These are phyloP conservation scores for Caretta caretta DNA, from an alignment of 2,113 vertebrate species.

Conservation along the genomic window DNA sequence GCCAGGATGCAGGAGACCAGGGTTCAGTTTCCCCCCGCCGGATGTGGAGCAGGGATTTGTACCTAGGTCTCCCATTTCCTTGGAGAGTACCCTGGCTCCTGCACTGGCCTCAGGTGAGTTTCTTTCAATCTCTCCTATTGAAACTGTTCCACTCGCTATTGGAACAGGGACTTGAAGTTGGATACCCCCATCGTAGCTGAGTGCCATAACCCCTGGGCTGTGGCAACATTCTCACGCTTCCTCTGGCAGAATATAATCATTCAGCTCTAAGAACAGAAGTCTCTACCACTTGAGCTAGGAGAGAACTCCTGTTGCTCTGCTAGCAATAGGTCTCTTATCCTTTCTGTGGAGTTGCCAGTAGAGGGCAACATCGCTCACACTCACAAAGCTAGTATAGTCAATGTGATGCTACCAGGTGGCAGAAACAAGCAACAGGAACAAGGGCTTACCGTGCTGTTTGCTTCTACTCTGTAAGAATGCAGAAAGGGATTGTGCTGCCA, in stretches of 20 bases:
- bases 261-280: constrained; percentile 18
- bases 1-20: not conserved
- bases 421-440: not conserved
- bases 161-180: too few species aligned
- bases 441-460: not conserved
- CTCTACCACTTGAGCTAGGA: not conserved
- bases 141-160: too few species aligned
- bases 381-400: not conserved
- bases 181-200: too few species aligned
- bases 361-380: accelerated
- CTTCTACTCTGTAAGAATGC: not conserved
- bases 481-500: not conserved
- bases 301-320: not conserved
- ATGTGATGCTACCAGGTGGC: not conserved
- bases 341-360: not conserved
- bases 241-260: constrained; percentile 4
- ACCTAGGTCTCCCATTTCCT: too few species aligned
- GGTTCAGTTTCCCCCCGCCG: not conserved
- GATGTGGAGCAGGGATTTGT: too few species aligned
- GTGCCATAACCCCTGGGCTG: too few species aligned
- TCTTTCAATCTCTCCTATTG: too few species aligned
- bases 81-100: too few species aligned
- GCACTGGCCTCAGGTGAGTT: too few species aligned
- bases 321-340: not conserved
- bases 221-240: too few species aligned